Base-by-base conservation (phyloP, 2,113 vertebrate species). In the Illadopsis cleaveri region DNA sequence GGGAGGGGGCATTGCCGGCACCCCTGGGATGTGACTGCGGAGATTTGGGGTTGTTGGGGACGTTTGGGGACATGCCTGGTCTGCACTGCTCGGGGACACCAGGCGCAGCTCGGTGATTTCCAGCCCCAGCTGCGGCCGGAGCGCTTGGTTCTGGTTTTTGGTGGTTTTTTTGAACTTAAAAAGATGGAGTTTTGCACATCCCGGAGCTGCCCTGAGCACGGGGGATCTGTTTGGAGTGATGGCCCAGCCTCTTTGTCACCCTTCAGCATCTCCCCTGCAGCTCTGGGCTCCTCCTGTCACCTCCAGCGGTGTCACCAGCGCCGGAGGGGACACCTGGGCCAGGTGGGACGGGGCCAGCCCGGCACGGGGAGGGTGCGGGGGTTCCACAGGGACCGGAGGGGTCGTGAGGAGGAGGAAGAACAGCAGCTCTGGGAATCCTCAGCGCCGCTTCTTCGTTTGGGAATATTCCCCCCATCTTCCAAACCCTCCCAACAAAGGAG, bases 11-110 rank as follows among this genome's bases (percentile, higher is more conserved):
- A 1, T 10, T 1, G 6, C 15, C 10, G 7, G 51, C 19, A 1
- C 3, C 4, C 0, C 68, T 0, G 2, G 58, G 1, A 8, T 17
- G 84, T 0, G 30, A 1, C 9, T 1, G 2, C 0, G 48, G 30
- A 11, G 23, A 3, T 1, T 1, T 5, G 70, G 22, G 56, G 1
- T 20, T 25, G 20, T 2, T 13, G 9, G 50, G 62, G 71, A 31
- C 6, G 22, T 1, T 3, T 3, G 51, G 83, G 83, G 56, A 70
- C 33, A 7, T 8, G 17, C 24, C 30, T 0, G 14, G 28, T n/a
- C 62, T 19, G 37, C 8, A 53, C n/a, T 11, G 20, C 47, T 27
- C 2, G 0, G 56, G 40, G 56, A 25, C 11, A 4, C 10, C 1
- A 28, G 25, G 37, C 5, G 53, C 38, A 9, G 20, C 47, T 27